A percentile compares a stretch with the other conserved stretches of the same genome.
These are phyloP conservation scores for Linnaemya tessellans DNA, from an alignment of 2,888 invertebrate genomes.

Conservation along the genomic window DNA sequence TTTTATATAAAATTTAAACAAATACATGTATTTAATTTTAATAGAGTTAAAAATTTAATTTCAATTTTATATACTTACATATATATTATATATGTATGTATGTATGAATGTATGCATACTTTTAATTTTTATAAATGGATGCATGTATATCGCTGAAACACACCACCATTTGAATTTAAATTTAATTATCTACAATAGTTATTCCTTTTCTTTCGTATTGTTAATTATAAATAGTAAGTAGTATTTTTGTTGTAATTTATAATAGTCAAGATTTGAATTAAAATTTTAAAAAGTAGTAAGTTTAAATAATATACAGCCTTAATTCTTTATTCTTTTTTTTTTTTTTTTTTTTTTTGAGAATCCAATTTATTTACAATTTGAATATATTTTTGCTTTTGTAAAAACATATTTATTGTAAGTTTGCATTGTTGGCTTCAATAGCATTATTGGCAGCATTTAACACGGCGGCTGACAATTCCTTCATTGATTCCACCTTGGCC, in stretches of 20 bases:
- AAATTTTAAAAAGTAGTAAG: neutral
- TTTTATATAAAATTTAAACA: slow-evolving; percentile 22
- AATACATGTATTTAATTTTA: slow-evolving; percentile 26
- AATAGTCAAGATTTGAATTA: neutral
- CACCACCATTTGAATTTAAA: neutral
- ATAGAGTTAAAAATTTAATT: neutral
- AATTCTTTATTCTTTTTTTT: slow-evolving; percentile 1
- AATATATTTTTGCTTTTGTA: neutral
- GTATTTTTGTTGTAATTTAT: slow-evolving; percentile 22
- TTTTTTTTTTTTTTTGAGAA: neutral
- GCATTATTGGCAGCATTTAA: slow-evolving; percentile 71
- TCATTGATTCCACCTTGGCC: slow-evolving; percentile 93
- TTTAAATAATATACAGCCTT: slow-evolving; percentile 48
- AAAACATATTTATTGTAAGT: slow-evolving; percentile 22
- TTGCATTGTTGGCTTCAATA: slow-evolving; percentile 41
- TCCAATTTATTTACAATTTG: slow-evolving; percentile 53
- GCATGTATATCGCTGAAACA: neutral
- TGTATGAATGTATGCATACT: neutral
- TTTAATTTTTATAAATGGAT: no score
- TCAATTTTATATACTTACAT: slow-evolving; percentile 3
- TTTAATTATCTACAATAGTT: slow-evolving; percentile 35
- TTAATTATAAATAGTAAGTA: neutral
- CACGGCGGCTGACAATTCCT: slow-evolving; percentile 77
- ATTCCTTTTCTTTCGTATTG: neutral
- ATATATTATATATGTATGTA: neutral